Conservation (phyloP, 2,888 invertebrate species). For the Lagria hirta region DNA sequence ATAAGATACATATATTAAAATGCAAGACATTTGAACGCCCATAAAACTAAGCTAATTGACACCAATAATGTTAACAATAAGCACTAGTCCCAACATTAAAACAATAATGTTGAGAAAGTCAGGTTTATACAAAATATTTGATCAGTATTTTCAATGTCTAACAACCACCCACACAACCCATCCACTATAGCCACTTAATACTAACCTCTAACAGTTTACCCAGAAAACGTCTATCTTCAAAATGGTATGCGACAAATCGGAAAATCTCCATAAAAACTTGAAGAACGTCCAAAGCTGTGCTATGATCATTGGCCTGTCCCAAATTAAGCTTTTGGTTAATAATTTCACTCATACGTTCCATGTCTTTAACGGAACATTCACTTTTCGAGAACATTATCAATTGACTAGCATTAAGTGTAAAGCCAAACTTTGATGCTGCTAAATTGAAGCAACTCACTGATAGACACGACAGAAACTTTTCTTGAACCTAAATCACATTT, state of each 20-base stretch:
- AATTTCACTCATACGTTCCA: conserved; percentile 82
- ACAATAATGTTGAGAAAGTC: too few species aligned
- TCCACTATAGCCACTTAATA: conserved; percentile 5
- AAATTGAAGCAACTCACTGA: conserved; percentile 84
- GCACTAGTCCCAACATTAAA: too few species aligned
- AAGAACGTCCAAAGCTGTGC: conserved; percentile 67
- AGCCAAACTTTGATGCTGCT: conserved; percentile 69
- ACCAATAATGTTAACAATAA: too few species aligned
- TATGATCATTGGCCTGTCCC: conserved; percentile 59
- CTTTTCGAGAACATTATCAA: conserved; percentile 69
- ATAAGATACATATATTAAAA: conserved; percentile 5
- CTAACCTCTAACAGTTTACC: conserved; percentile 57
- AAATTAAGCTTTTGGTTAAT: conserved; percentile 76
- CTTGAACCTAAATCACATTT: conserved; percentile 64
- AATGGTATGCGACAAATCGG: conserved; percentile 58
- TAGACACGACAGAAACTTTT: conserved; percentile 86
- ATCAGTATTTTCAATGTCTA: too few species aligned
- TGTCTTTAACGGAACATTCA: conserved; percentile 81
- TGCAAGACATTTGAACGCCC: too few species aligned
- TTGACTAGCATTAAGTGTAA: conserved; percentile 65
- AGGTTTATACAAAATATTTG: too few species aligned
- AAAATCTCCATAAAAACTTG: conserved; percentile 67
- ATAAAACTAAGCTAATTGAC: conserved; percentile 12
- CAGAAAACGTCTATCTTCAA: conserved; percentile 58
- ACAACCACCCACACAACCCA: too few species aligned